Evolutionary conservation across 2,113 vertebrate genomes (phyloP).

Genomic region (Chionis minor): DNA sequence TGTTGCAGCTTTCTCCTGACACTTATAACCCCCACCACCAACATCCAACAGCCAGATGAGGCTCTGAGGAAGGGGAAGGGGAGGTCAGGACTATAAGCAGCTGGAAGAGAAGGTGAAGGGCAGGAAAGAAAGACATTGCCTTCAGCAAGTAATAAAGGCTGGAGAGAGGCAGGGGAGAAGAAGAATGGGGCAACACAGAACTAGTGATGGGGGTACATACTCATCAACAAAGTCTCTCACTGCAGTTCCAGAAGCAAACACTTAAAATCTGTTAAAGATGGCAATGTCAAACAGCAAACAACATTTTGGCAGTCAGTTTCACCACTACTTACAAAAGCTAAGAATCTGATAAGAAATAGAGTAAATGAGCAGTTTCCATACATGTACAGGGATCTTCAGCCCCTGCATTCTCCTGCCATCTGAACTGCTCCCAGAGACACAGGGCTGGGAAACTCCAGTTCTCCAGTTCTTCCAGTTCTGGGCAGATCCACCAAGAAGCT

Average conservation of each 20-base stretch:
- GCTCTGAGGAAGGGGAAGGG: neutral
- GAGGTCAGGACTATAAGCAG: neutral
- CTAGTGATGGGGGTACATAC: neutral
- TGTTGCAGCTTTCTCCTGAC: neutral
- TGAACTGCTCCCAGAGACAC: neutral
- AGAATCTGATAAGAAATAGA: neutral
- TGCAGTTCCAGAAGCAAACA: neutral
- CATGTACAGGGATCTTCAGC: neutral
- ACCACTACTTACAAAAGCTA: neutral
- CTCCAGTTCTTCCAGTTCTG: neutral
- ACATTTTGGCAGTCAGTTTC: neutral
- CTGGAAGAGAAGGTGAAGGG: neutral
- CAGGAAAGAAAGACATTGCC: neutral
- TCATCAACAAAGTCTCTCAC: neutral
- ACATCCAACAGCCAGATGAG: neutral
- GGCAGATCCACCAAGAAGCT: neutral
- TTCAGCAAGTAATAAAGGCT: neutral
- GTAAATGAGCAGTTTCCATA: neutral
- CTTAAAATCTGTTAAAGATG: neutral
- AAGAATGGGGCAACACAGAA: neutral
- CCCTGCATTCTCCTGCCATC: neutral
- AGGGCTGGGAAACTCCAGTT: neutral
- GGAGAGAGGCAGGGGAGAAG: neutral
- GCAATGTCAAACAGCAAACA: neutral
- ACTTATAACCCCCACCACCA: neutral